Evolutionary conservation across 1,140 invertebrate species (phyloP).

Genomic region (Parapsyche elsis): DNA sequence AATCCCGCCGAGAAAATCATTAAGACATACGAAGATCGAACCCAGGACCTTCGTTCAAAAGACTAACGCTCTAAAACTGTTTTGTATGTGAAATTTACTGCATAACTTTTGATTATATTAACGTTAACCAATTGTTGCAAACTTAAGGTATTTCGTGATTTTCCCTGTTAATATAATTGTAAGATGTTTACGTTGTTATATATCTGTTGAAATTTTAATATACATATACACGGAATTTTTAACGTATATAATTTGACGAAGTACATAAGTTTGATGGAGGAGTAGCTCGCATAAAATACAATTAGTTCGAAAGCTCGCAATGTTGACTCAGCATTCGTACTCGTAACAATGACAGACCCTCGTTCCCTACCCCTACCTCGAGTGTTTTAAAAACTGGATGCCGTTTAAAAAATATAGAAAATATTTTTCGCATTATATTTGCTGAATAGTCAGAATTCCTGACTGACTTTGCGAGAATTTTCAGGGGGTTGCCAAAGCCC

Average conservation of each 20-base stretch:
- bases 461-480: constrained; percentile 37
- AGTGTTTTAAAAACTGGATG: constrained; percentile 23
- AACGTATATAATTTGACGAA: background rate
- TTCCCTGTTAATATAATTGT: too few species aligned
- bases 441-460: constrained; percentile 49
- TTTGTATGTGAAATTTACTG: too few species aligned
- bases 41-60: too few species aligned
- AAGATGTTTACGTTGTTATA: too few species aligned
- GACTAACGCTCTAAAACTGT: too few species aligned
- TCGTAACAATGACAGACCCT: background rate
- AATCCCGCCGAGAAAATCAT: too few species aligned
- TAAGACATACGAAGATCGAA: too few species aligned
- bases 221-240: too few species aligned
- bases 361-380: background rate
- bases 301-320: background rate
- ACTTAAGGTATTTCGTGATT: too few species aligned
- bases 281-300: background rate
- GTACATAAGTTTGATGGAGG: constrained; percentile 1
- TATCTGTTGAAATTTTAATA: too few species aligned
- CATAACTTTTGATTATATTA: too few species aligned
- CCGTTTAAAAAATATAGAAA: constrained; percentile 27
- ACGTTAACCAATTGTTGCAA: too few species aligned
- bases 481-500: background rate
- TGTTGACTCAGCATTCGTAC: constrained; percentile 18
- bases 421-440: constrained; percentile 47